A percentile compares a stretch with the other conserved stretches of the same genome.
Evolutionary conservation across 2,113 vertebrate genomes (phyloP).

Genomic region (Colossoma macropomum): DNA sequence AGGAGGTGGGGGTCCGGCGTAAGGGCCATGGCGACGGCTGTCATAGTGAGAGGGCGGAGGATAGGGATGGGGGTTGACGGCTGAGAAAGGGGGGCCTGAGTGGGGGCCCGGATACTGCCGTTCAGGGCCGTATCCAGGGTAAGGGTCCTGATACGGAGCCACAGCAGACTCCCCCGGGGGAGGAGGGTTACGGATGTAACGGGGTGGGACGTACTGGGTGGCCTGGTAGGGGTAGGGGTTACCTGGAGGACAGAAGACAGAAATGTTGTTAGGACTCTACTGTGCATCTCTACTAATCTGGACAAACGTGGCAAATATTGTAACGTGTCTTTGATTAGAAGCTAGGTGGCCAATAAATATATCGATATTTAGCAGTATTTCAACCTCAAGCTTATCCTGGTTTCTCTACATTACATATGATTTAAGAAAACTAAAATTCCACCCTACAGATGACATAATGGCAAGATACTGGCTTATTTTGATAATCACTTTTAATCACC

Average conservation of each 20-base stretch:
- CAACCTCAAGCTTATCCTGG: too few relatives aligned
- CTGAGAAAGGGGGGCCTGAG: slow-evolving; percentile 85
- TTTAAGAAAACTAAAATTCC: too few relatives aligned
- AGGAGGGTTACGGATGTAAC: slow-evolving; percentile 81
- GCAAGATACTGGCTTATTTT: too few relatives aligned
- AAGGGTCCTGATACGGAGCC: slow-evolving; percentile 88
- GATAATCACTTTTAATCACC: too few relatives aligned
- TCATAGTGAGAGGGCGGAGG: slow-evolving; percentile 87
- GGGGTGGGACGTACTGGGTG: slow-evolving; percentile 82
- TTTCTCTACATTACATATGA: too few relatives aligned
- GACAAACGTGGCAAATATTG: too few relatives aligned
- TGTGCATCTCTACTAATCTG: too few relatives aligned
- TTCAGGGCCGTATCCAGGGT: slow-evolving; percentile 84
- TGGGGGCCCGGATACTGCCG: slow-evolving; percentile 83
- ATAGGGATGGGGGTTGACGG: slow-evolving; percentile 79
- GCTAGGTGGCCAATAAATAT: too few relatives aligned
- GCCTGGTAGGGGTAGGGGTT: slow-evolving; percentile 88
- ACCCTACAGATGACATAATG: too few relatives aligned
- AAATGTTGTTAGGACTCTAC: neutral
- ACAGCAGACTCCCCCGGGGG: slow-evolving; percentile 80
- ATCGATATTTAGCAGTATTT: too few relatives aligned
- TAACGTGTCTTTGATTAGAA: too few relatives aligned
- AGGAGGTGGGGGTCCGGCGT: slow-evolving; percentile 82
- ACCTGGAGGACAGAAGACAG: slow-evolving; percentile 72
- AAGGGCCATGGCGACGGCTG: slow-evolving; percentile 80